Evolutionary conservation across 2,888 invertebrate genomes (phyloP).

Genomic region (Drosophila eohydei): DNA sequence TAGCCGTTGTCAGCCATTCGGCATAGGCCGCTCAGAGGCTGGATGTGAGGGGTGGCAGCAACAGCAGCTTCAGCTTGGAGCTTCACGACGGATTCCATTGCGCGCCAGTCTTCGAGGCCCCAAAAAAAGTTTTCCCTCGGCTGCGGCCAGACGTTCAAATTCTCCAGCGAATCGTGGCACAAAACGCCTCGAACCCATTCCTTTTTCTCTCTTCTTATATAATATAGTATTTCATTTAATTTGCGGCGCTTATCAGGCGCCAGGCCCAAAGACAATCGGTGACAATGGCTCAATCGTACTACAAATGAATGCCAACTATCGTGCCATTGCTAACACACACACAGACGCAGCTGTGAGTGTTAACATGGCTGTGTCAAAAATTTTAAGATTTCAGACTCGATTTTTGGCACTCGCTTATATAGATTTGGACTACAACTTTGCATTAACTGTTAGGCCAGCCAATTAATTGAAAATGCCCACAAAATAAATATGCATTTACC

Average conservation of each 20-base stretch:
- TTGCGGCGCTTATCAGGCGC: slow-evolving; percentile 81
- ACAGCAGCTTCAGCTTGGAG: slow-evolving; percentile 33
- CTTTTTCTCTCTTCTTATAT: slow-evolving; percentile 46
- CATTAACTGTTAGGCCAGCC: not conserved
- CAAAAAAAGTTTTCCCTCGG: slow-evolving; percentile 20
- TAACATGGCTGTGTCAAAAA: slow-evolving; percentile 7
- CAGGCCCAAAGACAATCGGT: slow-evolving; percentile 69
- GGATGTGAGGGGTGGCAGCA: not conserved
- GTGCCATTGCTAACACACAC: slow-evolving; percentile 37
- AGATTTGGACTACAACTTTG: not conserved
- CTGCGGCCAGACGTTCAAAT: slow-evolving; percentile 43
- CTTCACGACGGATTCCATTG: slow-evolving; percentile 60
- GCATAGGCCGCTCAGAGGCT: slow-evolving; percentile 34
- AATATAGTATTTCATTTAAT: slow-evolving; percentile 72
- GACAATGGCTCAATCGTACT: slow-evolving; percentile 72
- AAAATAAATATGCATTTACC: not conserved
- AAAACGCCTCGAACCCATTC: slow-evolving; percentile 49
- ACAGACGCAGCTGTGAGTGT: slow-evolving; percentile 2
- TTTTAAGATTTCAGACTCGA: not conserved
- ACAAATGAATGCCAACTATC: slow-evolving; percentile 45
- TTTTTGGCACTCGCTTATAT: not conserved
- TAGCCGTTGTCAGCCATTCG: slow-evolving; percentile 64
- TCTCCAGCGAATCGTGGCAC: slow-evolving; percentile 48
- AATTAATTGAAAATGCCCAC: not conserved
- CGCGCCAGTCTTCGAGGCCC: slow-evolving; percentile 26